Conservation (phyloP, 1,140 invertebrate species). For the Ceratina calcarata region DNA sequence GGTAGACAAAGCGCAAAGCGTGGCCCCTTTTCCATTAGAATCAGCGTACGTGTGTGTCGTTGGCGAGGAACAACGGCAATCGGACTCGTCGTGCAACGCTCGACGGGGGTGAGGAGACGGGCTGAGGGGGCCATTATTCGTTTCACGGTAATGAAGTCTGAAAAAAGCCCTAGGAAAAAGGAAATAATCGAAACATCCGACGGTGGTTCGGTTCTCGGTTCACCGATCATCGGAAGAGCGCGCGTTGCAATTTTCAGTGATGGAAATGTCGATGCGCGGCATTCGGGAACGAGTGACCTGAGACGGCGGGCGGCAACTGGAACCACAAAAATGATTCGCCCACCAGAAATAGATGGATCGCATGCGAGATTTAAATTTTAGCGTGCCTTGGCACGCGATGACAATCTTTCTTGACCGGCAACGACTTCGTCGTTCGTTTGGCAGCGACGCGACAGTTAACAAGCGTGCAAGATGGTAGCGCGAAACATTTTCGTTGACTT, state of each 20-base stretch:
- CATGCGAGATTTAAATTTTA: too few species aligned
- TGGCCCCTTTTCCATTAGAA: neutral
- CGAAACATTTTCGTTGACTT: too few species aligned
- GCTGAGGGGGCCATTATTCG: neutral
- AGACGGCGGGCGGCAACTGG: neutral
- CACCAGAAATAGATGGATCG: too few species aligned
- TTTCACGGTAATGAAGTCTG: neutral
- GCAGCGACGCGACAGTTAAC: too few species aligned
- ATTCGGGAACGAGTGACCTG: neutral
- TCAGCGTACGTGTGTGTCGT: neutral
- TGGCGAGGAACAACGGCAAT: neutral
- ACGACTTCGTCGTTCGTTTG: too few species aligned
- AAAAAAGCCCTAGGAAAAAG: neutral
- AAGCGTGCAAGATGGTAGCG: too few species aligned
- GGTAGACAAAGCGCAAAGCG: neutral
- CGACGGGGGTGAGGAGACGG: too few species aligned
- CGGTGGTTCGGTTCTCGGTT: neutral
- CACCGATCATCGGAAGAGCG: neutral
- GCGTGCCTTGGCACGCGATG: too few species aligned
- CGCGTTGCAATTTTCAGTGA: neutral
- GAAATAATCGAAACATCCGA: constrained; percentile 1
- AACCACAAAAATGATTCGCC: neutral
- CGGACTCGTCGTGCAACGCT: too few species aligned
- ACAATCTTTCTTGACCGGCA: too few species aligned
- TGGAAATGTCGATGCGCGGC: constrained; percentile 3